phyloP scores from a whole-genome alignment of 2,797 vertebrate genomes.

The Danio aesculapii region DNA sequence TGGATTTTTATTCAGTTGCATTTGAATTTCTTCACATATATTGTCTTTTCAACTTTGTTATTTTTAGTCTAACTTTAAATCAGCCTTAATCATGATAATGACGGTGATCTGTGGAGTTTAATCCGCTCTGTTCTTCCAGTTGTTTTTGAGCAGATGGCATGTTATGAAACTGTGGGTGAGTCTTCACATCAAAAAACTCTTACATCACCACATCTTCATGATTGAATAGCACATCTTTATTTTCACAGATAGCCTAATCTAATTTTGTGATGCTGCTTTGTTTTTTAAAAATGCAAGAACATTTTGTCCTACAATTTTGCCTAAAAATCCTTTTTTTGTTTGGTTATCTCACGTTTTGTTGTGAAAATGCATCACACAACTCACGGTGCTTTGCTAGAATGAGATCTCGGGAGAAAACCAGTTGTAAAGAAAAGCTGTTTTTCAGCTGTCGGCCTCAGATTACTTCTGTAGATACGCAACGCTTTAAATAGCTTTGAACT shows the following conservation, averaged over 20 bases:
- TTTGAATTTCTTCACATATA: neutral
- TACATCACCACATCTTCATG: neutral
- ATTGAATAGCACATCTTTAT: neutral
- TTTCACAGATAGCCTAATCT: neutral
- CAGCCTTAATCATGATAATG: neutral
- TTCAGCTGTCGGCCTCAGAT: conserved; percentile 14
- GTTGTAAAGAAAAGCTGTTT: conserved; percentile 28
- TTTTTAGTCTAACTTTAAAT: neutral
- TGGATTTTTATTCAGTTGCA: neutral
- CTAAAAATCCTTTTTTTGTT: neutral
- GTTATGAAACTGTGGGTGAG: conserved; percentile 2
- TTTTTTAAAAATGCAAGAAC: neutral
- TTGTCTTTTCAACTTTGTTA: neutral
- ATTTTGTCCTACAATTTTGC: conserved; percentile 5
- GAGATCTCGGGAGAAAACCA: neutral
- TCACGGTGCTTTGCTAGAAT: neutral
- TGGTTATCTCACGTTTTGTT: conserved; percentile 5
- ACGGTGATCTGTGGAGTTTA: conserved; percentile 7
- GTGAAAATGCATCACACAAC: neutral
- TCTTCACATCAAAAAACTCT: neutral
- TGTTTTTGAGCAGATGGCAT: conserved; percentile 4
- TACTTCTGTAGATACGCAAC: conserved; percentile 30
- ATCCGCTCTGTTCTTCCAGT: neutral
- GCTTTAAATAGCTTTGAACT: conserved; percentile 11
- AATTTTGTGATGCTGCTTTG: neutral